Conservation (phyloP, 2,113 vertebrate genomes). For the Ictalurus punctatus region DNA sequence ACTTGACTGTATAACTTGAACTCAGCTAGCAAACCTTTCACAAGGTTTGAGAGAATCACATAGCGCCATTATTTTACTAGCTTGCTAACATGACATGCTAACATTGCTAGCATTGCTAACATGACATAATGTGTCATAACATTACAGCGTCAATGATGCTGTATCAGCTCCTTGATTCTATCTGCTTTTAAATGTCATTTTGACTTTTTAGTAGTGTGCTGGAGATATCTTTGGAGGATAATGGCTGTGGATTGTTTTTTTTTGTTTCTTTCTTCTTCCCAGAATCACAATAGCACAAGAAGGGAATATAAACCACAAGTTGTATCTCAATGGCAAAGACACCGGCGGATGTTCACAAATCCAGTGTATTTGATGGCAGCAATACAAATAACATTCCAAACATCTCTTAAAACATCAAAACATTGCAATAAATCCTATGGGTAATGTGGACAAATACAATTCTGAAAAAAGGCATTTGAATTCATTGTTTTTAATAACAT, state of each 20-base stretch:
- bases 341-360: slow-evolving; percentile 65
- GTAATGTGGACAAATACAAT: slow-evolving; percentile 61
- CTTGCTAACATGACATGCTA: background rate
- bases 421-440: slow-evolving; percentile 28
- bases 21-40: background rate
- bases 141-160: slow-evolving; percentile 16
- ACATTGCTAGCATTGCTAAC: background rate
- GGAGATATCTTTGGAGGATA: slow-evolving; percentile 14
- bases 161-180: background rate
- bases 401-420: slow-evolving; percentile 51
- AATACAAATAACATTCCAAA: slow-evolving; percentile 77
- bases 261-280: background rate
- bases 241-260: slow-evolving; percentile 19
- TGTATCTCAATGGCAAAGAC: slow-evolving; percentile 70
- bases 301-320: slow-evolving; percentile 43
- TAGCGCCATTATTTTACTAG: background rate
- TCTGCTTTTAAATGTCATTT: slow-evolving; percentile 13
- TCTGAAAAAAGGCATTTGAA: slow-evolving; percentile 66
- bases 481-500: slow-evolving; percentile 79
- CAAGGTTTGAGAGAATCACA: background rate
- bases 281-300: background rate
- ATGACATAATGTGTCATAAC: background rate
- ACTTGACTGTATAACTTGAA: background rate
- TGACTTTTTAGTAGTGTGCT: background rate
- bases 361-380: slow-evolving; percentile 76